Base-by-base conservation (phyloP, 2,113 vertebrate species). In the Motacilla tschutschensis region DNA sequence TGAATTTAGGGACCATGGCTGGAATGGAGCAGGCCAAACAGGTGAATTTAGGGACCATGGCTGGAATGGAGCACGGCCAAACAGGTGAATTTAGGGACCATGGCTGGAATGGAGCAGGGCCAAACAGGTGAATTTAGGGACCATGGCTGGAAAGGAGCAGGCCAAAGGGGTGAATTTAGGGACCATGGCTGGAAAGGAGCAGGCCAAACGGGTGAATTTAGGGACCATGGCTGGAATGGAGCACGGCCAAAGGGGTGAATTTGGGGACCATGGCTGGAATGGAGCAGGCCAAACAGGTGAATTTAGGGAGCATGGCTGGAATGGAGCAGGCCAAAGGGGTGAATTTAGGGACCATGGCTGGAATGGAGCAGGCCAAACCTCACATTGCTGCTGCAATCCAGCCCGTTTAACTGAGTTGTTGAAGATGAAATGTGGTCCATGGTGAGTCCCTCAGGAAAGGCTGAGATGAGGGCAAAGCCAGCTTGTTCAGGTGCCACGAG, bases 401-500 rank as follows among this genome's bases (percentile, higher is more conserved):
- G 3, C 33, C 46, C 11, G 4, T 28, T 0, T 35, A 28, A 17
- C 20, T 25, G 64, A 70, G 17, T 1, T 41, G 25, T 1, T 41
- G 54, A 10, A 57, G 28, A 19, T 5, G 14, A 51, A 51, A 55
- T 14, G 10, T 3, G 10, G 5, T 6, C 43, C 51, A 10, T 4
- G 20, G 40, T 6, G 17, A 24, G 5, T n/a, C 17, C 35, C 40
- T 53, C 35, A 9, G 63, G 69, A 60, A 62, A 70, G 40, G 48
- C 31, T 46, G 41, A 35, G 71, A 60, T 28, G 44, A 74, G 13
- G 16, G 2, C n/a, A 79, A 48, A 81, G 25, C 9, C 47, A 79
- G 19, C 6, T n/a, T 13, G 7, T 24, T 44, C 67, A 65, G 43
- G 26, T 53, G 58, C 48, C 41, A 4, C 0, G 0, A 1, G 8